Conservation (phyloP, 2,888 invertebrate genomes). For the Sycophila texana region DNA sequence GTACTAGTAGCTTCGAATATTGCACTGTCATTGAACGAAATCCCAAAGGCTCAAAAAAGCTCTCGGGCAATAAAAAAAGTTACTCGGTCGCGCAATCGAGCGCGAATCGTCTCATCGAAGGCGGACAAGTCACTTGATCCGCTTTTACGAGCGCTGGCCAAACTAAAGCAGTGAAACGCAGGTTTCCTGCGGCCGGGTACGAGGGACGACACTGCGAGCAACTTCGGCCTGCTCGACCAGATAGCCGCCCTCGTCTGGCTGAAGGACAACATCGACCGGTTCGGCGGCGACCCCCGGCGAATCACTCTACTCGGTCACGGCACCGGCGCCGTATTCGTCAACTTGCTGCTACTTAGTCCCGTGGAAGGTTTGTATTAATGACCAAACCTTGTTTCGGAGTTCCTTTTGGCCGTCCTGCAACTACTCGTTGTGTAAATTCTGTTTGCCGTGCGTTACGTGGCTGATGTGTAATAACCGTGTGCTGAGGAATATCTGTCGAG, state of each 20-base stretch:
- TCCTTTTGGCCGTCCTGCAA: slow-evolving; percentile 11
- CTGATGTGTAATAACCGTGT: too few species aligned
- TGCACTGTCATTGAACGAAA: too few species aligned
- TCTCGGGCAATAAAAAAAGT: too few species aligned
- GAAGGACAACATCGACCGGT: slow-evolving; percentile 92
- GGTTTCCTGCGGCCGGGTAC: slow-evolving; percentile 88
- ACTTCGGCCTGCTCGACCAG: slow-evolving; percentile 96
- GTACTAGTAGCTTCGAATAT: too few species aligned
- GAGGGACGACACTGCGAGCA: slow-evolving; percentile 85
- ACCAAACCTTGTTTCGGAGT: neutral
- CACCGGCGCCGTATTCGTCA: slow-evolving; percentile 95
- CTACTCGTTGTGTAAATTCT: neutral
- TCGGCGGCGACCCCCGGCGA: slow-evolving; percentile 91
- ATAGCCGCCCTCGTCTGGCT: slow-evolving; percentile 96
- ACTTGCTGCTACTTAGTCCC: slow-evolving; percentile 94
- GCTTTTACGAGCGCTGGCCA: slow-evolving; percentile 14
- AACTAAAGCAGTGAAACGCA: slow-evolving; percentile 66
- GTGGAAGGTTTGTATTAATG: slow-evolving; percentile 73
- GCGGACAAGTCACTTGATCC: neutral
- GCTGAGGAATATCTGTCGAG: too few species aligned
- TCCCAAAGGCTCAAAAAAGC: too few species aligned
- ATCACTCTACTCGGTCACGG: slow-evolving; percentile 97
- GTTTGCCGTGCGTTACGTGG: too few species aligned
- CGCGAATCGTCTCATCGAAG: neutral
- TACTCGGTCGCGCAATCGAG: neutral